Evolutionary conservation across 2,113 vertebrate species (phyloP), one percentile per base, ranked within the genome.

Genomic region (Ondatra zibethicus): DNA sequence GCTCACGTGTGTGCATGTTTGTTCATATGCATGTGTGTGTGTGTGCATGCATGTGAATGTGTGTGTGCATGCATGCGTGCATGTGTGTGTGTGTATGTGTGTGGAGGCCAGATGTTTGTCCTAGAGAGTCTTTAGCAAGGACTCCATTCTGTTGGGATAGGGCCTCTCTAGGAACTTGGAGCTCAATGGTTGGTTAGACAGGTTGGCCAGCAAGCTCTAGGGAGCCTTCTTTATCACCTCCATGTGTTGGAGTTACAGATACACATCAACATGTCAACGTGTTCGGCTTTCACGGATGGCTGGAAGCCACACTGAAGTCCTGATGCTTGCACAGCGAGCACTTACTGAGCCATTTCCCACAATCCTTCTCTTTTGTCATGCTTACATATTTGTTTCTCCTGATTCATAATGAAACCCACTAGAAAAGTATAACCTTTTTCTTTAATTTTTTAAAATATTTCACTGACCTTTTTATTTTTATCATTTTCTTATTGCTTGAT

Each of bases 391-490:
- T 89, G 33, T 89, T 81, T 70, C 9, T 84, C 23, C 70, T 84
- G 88, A 73, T 88, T 75, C 16, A 73, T 33, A 0, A n/a, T 50
- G 4, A 81, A 45, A 76, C 19, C 23, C 92, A 50, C 42, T 88
- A 39, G 52, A 85, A 17, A 89, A 89, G 65, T 94, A 16, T 63
- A 78, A 91, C 11, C 45, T 81, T 76, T 76, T 86, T 81, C 16
- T 13, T 70, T 87, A 36, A 29, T 93, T 17, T 7, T 89, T 91
- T 95, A 88, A 70, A 66, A 45, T 86, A n/a, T 75, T 75, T 78
- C 63, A 89, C 31, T 93, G 42, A 94, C 68, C 86, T 84, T 70
- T 65, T 58, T 55, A 55, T 55, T 55, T 68, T 81, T 68, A 89
- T 77, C 52, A 72, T 92, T 21, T 52, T 11, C 21, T 93, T 73